Base-by-base conservation (phyloP, 1,140 invertebrate genomes). In the Drosophila quadrilineata region DNA sequence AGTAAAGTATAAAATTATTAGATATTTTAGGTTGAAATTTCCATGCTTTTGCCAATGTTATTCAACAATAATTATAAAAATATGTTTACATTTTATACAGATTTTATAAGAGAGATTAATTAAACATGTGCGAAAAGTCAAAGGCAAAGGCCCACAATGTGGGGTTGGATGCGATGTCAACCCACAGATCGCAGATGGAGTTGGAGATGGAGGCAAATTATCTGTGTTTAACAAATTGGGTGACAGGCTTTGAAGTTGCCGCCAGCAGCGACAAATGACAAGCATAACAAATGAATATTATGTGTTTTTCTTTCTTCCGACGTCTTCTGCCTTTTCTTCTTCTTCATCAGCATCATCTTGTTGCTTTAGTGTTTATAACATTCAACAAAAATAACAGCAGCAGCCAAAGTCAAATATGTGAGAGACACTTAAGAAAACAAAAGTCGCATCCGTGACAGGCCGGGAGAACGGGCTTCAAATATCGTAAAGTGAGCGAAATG, bases 201-300 rank as follows among this genome's bases (percentile, higher is more conserved):
- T 54, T 29, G 54, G 53, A 64, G 71, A 71, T 62, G 67, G 75
- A 71, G 80, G 16, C 36, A 54, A 54, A 54, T 77, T 84, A 80
- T 58, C 40, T 63, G 74, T 75, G 79, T 85, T 85, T 80, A 88
- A 88, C 85, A 88, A 88, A 88, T 88, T 88, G 75, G 75, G 41
- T 76, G 72, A 80, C 60, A 68, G 56, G 40, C 79, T 88, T 88
- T 88, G 85, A 88, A 87, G 71, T 76, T 64, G 67, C 85, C 85
- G 85, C 45, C 52, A 50, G 21, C 52, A 56, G 72, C 70, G 75
- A 88, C 85, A 88, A 85, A 85, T 86, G 85, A 88, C 85, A 88
- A 73, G 75, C 85, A 88, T 88, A 76, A 85, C 85, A 88, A 88
- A 88, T 88, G 75, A 79, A 80, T 67, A 84, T 69, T 71, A 66